Base-by-base conservation (phyloP, 64 coral and sea anemone species). In the Montipora capricornis region DNA sequence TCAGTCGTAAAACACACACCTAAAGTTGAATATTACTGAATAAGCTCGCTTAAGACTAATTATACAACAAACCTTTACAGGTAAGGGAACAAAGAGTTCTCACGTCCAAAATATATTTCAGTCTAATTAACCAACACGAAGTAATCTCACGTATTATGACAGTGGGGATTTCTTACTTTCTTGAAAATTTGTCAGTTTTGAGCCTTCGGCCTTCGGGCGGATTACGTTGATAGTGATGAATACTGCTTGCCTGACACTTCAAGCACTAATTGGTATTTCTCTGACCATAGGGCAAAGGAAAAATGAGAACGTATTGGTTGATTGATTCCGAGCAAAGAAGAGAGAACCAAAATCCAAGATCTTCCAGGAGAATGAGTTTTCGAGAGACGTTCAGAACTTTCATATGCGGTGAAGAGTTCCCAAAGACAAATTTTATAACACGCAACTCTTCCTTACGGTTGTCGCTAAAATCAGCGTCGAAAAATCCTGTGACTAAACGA, bases 281-380 rank as follows among this genome's bases (percentile, higher is more conserved):
- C 8, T 22, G 53, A 37, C 78, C 8, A 24, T 29, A 92, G 90
- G 90, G 90, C 22, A 92, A 92, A 47, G 90, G 90, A 17, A 78
- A 85, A 19, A 71, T 85, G 4, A 19, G 46, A 19, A 92, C 90
- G 6, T 92, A 68, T 51, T 92, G 90, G 90, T 68, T 92, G 20
- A 48, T 73, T 9, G 82, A 86, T 71, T 24, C 47, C n/a, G 2
- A 8, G 17, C 82, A 52, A 20, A 71, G 66, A 86, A 86, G 66
- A 71, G 29, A 3, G 16, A 5, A 6, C 19, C 20, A 57, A 5
- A 57, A 26, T 4, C 80, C 22, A 1, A 5, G 7, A 4, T 50
- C 62, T 1, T 64, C 62, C 17, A 86, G 49, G 66, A 50, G 61
- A 47, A 12, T 3, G 37, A 14, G 10, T 5, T 37, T 26, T 78